Evolutionary conservation across 1,140 invertebrate genomes (phyloP).

Genomic region (Cydia pomonella): DNA sequence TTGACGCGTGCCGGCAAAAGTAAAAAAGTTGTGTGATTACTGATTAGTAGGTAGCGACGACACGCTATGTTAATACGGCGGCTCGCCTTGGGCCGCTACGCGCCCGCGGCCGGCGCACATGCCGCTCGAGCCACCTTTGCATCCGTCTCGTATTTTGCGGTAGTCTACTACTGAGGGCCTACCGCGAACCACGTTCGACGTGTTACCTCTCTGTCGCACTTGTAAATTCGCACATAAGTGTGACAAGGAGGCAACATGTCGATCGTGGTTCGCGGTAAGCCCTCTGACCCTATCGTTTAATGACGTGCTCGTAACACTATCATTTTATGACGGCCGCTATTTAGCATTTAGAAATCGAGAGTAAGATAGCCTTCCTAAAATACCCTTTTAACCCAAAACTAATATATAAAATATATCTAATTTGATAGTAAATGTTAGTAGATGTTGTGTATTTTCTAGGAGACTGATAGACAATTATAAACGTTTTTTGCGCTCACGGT

Average conservation of each 20-base stretch:
- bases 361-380: neutral
- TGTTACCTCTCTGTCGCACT: too few relatives aligned
- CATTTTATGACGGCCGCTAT: neutral
- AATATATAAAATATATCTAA: too few relatives aligned
- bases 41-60: slow-evolving; percentile 5
- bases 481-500: too few relatives aligned
- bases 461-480: too few relatives aligned
- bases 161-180: neutral
- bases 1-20: neutral
- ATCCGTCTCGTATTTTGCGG: neutral
- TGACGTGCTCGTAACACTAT: neutral
- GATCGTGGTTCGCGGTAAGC: too few relatives aligned
- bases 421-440: too few relatives aligned
- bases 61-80: slow-evolving; percentile 38
- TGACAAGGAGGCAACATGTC: too few relatives aligned
- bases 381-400: neutral
- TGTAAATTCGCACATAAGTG: too few relatives aligned
- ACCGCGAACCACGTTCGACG: too few relatives aligned
- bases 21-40: slow-evolving; percentile 20
- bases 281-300: neutral
- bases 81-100: slow-evolving; percentile 36
- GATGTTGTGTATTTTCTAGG: too few relatives aligned
- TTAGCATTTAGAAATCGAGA: neutral
- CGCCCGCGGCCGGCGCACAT: neutral
- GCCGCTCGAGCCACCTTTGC: neutral